Evolutionary conservation across 2,113 vertebrate species (phyloP), one percentile per base, ranked within the genome.

Genomic region (Gadus chalcogrammus): DNA sequence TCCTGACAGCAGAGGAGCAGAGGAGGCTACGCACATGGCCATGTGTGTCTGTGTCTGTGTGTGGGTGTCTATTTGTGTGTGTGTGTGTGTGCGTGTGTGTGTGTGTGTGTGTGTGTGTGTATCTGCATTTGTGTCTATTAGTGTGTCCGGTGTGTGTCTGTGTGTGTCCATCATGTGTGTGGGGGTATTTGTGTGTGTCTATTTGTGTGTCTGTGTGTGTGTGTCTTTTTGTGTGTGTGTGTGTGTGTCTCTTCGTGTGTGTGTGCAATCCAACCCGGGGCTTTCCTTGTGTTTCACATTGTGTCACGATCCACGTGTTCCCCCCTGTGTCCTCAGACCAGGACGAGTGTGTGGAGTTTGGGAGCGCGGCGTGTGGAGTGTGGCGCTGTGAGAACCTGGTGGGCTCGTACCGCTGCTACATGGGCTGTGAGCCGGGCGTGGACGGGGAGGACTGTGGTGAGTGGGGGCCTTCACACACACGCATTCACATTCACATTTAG

Each of bases 341-440:
- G 79, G 89, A 92, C 66, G 92, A 93, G 74, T 93, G 92, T 77
- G 90, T 88, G 63, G 88, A 91, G 42, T 91, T 87, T 79, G 91
- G 89, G 15, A 88, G 85, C 77, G 72, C 79, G 0, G 77, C 88
- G 62, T 92, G 92, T 76, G 90, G 91, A 56, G 81, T 82, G 73
- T 92, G 88, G 89, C 86, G 65, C 79, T 93, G 91, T n/a, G 85
- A 92, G 78, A 93, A 93, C 83, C 92, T 89, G 69, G 75, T 92
- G n/a, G 91, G 92, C 53, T 92, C 92, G 3, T 92, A 91, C 70
- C 84, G 85, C 42, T 92, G 92, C 73, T 88, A 91, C 73, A 84
- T 81, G 84, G 84, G 77, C 68, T 91, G 91, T 76, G 88, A 89
- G 72, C 82, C 87, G 2, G 87, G 90, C 63, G 71, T 86, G 15